Conservation (phyloP, 2,113 vertebrate genomes). For the Excalfactoria chinensis region DNA sequence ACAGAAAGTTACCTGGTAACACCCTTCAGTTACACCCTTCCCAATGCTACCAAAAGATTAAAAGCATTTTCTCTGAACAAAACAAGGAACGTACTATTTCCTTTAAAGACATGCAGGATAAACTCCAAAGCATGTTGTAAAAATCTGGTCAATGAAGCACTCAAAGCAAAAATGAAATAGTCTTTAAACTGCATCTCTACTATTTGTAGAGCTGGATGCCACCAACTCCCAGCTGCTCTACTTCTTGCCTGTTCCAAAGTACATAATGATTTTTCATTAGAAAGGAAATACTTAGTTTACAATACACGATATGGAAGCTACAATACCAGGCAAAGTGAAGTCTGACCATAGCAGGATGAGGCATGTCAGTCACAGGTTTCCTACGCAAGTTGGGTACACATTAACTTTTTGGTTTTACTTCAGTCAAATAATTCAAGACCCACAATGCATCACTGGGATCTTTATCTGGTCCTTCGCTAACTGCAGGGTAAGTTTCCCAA, state of each 20-base stretch:
- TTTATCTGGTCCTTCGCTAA: not conserved
- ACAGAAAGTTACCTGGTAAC: not conserved
- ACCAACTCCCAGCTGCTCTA: constrained; percentile 12
- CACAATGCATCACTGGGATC: not conserved
- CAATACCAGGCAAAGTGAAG: not conserved
- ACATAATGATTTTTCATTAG: not conserved
- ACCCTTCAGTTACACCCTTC: not conserved
- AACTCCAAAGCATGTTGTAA: not conserved
- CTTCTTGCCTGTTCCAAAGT: not conserved
- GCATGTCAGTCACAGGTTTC: not conserved
- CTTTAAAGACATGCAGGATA: not conserved
- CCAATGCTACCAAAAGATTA: not conserved
- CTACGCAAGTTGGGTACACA: not conserved
- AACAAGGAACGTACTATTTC: not conserved
- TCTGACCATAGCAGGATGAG: not conserved
- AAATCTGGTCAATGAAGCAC: not conserved
- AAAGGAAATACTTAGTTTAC: not conserved
- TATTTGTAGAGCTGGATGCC: not conserved
- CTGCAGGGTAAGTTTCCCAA: not conserved
- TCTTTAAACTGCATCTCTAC: not conserved
- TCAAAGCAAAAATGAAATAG: not conserved
- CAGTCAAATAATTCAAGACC: not conserved
- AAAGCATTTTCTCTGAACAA: not conserved
- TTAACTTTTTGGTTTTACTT: not conserved
- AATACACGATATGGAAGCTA: not conserved